Evolutionary conservation across 1,140 invertebrate species (phyloP), one percentile per base, ranked within the genome.

Genomic region (Odontomachus brunneus): DNA sequence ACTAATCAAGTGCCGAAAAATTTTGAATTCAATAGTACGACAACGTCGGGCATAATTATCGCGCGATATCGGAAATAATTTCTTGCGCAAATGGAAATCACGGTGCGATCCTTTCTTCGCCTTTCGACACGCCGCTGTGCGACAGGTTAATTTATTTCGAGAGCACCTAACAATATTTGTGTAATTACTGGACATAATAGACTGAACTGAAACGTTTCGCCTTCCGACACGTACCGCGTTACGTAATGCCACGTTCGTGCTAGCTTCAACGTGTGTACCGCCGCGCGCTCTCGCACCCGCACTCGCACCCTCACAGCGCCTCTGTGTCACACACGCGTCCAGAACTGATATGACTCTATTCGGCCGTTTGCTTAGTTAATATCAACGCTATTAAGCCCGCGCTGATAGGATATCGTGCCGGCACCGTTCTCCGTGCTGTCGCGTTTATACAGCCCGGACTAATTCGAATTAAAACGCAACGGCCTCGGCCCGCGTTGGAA

Each of bases 291-390:
- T 17, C 49, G 14, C 9, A 44, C 72, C 24, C 59, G 57, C 55
- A 59, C 19, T 4, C 63, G 14, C 14, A 51, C 72, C 24, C 59
- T 51, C 48, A 60, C 19, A 44, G 38, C 38, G 38, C 38, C 5
- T n/a, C n/a, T 63, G 51, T 62, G 62, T 60, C 72, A 81, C 59
- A 83, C 48, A 63, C 14, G 74, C 73, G 63, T 85, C 62, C 78
- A 62, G 48, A 33, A 83, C 83, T 76, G 81, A 86, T 89, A 86
- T 74, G 82, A 84, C 84, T 89, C 84, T 69, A 89, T 89, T 89
- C 62, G 82, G 63, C 55, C 76, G 84, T 89, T 89, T 89, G 88
- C 86, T 86, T 84, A 89, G 89, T 86, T 89, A 88, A 89, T 89
- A 86, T 89, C 76, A 89, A 88, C 89, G 81, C 83, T 86, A 89